Evolutionary conservation across 2,888 invertebrate species (phyloP), one percentile per base, ranked within the genome.

Genomic region (Sinelater perroti): DNA sequence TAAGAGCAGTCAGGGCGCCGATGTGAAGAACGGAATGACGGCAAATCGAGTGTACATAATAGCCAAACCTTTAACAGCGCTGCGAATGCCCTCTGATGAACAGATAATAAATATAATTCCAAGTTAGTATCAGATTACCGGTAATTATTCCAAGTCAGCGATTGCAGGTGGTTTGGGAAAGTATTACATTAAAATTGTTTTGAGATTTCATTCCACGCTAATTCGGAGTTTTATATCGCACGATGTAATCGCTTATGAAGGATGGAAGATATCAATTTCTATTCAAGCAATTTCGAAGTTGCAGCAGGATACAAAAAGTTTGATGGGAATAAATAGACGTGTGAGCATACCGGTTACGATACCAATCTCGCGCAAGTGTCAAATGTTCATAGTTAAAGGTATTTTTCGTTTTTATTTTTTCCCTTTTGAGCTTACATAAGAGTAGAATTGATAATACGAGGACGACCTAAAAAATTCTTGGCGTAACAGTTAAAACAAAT

Each of bases 51-150:
- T 40, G 40, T 24, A 13, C 11, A 40, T 40, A 40, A 40, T 24
- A 40, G 24, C 24, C 20, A 1, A 14, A 40, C 24, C 7, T 40
- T 40, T 40, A 40, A 40, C 14, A 40, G 24, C 8, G 24, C 24
- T 7, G 7, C 26, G 40, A 40, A 40, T 40, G 11, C 40, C 24
- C 14, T 8, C 2, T 28, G 44, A 44, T 44, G 44, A 44, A 44
- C 44, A 44, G 44, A 44, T 44, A 44, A 44, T 35, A 40, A 40
- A 40, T 40, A 40, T 40, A 44, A 44, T 44, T 44, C 18, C 18
- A 44, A 44, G 24, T 44, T 8, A 26, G 8, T 44, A 26, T 44
- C 44, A 28, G 17, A 44, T 44, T 44, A 44, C 44, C 5, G 8
- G n/a, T 17, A 44, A 44, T 44, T 44, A 44, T 44, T 44, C 44